Percentiles rank a stretch among this genome's conserved stretches.
Conservation (phyloP, 35 echinoderm and acorn worm species). For the Lytechinus variegatus region DNA sequence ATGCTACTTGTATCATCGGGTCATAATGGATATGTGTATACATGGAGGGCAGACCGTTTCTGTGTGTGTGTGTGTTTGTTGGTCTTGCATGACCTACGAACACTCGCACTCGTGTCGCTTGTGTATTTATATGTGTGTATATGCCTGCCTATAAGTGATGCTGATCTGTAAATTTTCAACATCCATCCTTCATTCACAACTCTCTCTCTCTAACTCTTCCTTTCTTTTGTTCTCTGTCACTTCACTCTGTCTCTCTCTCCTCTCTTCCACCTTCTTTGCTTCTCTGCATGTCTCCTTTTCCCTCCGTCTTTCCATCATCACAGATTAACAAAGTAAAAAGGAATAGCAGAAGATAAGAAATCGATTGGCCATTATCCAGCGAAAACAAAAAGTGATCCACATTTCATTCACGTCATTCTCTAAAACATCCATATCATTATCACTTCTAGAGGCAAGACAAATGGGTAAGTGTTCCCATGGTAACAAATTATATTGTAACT, state of each 20-base stretch:
- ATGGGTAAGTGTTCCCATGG: not conserved
- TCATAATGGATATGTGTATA: not conserved
- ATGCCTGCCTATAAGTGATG: not conserved
- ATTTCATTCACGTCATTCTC: not conserved
- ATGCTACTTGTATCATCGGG: not conserved
- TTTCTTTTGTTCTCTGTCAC: too few species aligned
- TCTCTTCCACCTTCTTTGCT: not conserved
- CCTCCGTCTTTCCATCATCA: not conserved
- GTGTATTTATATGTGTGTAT: not conserved
- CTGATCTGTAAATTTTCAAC: slow-evolving; percentile 16
- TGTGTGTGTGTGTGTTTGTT: not conserved
- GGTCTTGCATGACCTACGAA: not conserved
- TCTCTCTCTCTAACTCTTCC: not conserved
- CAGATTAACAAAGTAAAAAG: not conserved
- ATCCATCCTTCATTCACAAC: not conserved
- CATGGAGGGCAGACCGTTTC: not conserved
- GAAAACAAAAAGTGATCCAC: not conserved
- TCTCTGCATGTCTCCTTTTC: not conserved
- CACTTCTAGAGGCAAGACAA: not conserved
- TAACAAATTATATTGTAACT: not conserved
- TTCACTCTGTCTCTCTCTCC: not conserved
- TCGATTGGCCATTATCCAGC: not conserved
- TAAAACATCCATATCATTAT: not conserved
- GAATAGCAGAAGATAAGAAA: not conserved
- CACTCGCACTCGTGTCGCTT: not conserved